These are phyloP conservation scores for Metalampra italica DNA, from an alignment of 2,888 invertebrate genomes.

Conservation along the genomic window DNA sequence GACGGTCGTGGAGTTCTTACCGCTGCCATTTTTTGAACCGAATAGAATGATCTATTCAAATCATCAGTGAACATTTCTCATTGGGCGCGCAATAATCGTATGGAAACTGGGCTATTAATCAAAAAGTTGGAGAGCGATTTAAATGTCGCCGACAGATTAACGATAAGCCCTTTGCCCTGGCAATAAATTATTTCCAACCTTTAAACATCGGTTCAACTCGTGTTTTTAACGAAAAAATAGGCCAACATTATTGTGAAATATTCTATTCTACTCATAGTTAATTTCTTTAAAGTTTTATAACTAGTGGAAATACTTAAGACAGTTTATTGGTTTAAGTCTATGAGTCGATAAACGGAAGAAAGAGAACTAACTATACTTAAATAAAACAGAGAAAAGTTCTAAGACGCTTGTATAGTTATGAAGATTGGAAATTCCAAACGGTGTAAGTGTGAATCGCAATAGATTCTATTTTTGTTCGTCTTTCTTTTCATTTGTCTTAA, in stretches of 20 bases:
- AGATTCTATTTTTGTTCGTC: no score
- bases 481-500: no score
- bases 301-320: no score
- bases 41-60: constrained; percentile 1
- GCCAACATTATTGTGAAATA: background rate
- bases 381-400: no score
- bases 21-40: background rate
- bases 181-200: constrained; percentile 32
- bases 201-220: background rate
- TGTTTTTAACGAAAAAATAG: background rate
- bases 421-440: no score
- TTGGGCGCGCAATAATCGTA: constrained; percentile 33
- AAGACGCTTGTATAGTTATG: no score
- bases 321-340: no score
- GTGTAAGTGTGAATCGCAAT: no score
- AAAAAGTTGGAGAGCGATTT: constrained; percentile 47
- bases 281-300: no score
- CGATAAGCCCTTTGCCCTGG: constrained; percentile 42
- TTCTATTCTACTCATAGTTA: no score
- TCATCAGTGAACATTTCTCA: constrained; percentile 29
- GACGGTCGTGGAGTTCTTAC: background rate
- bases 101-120: constrained; percentile 48
- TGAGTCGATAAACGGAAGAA: no score
- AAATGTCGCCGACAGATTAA: constrained; percentile 46
- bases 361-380: no score